Evolutionary conservation across 1,140 invertebrate species (phyloP).

Genomic region (Euborellia annulipes): DNA sequence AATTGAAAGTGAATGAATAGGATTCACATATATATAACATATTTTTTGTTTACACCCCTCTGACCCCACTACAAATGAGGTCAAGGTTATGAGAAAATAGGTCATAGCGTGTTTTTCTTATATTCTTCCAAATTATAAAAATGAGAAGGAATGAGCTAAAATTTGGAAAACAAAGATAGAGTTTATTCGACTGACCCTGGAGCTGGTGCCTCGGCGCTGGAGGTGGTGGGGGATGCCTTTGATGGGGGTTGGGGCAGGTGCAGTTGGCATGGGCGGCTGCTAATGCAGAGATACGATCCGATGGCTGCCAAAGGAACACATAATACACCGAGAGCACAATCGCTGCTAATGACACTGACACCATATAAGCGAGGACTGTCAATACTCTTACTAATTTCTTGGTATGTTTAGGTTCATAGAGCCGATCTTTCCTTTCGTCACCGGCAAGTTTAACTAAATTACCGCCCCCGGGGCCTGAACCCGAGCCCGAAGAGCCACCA

Average conservation of each 20-base stretch:
- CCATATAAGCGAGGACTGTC: slow-evolving; percentile 87
- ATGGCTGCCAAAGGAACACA: slow-evolving; percentile 86
- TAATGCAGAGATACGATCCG: slow-evolving; percentile 16
- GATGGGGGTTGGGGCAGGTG: neutral
- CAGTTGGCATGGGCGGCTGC: neutral
- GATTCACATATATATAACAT: no score
- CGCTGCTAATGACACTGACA: slow-evolving; percentile 86
- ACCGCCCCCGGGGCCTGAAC: slow-evolving; percentile 19
- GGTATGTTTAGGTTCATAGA: slow-evolving; percentile 69
- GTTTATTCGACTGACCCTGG: no score
- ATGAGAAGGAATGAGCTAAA: no score
- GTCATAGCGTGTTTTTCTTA: no score
- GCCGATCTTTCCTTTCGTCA: slow-evolving; percentile 60
- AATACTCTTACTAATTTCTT: slow-evolving; percentile 80
- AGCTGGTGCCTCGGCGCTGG: neutral
- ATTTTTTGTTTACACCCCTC: no score
- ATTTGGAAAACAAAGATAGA: no score
- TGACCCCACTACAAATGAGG: no score
- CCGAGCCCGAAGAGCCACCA: no score
- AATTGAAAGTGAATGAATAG: no score
- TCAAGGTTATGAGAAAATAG: no score
- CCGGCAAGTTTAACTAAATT: slow-evolving; percentile 50
- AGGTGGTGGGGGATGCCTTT: neutral
- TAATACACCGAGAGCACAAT: slow-evolving; percentile 92
- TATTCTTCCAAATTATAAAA: no score